Evolutionary conservation across 2,797 vertebrate species (phyloP), one percentile per base, ranked within the genome.

Genomic region (Calcarius lapponicus): DNA sequence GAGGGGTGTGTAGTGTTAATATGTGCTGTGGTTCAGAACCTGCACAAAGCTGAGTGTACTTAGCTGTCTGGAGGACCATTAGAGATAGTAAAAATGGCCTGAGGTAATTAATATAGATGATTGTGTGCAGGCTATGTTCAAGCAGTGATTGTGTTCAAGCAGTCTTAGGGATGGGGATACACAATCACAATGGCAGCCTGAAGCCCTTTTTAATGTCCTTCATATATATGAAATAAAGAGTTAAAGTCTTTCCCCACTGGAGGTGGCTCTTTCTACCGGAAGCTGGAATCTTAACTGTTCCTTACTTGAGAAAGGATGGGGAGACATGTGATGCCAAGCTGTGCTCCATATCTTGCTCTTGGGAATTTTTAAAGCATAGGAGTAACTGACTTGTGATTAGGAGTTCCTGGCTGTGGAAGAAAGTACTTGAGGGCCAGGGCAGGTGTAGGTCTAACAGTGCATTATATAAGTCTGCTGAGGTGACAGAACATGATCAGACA

Each of bases 81-180:
- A 75, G 25, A n/a, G 34, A 6, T 24, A 29, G 42, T 47, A 75
- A 79, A 92, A 80, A 53, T 80, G 34, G 10, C 21, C 45, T 48
- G 53, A 79, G 36, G 47, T 82, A 21, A 57, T 71, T 50, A 6
- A 34, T 38, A 4, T 5, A 73, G 32, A 13, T 61, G 18, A 36
- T 9, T n/a, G 36, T 11, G 2, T 60, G 25, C 26, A 66, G 69
- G 22, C 19, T 45, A 0, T 2, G 2, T 86, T 86, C 36, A 74
- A 11, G 26, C 1, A 2, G 25, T 76, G n/a, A n/a, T n/a, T n/a
- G 0, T 2, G 2, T 86, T 86, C 36, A 74, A 11, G 26, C 1
- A 2, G 25, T 76, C 53, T 51, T 88, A 12, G 5, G 45, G 50
- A 28, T 80, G 19, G n/a, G 40, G 14, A 18, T 79, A 15, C 18